Percentiles rank a stretch among this genome's conserved stretches.
Conservation (phyloP, 2,113 vertebrate species). For the Chionodraco myersi region DNA sequence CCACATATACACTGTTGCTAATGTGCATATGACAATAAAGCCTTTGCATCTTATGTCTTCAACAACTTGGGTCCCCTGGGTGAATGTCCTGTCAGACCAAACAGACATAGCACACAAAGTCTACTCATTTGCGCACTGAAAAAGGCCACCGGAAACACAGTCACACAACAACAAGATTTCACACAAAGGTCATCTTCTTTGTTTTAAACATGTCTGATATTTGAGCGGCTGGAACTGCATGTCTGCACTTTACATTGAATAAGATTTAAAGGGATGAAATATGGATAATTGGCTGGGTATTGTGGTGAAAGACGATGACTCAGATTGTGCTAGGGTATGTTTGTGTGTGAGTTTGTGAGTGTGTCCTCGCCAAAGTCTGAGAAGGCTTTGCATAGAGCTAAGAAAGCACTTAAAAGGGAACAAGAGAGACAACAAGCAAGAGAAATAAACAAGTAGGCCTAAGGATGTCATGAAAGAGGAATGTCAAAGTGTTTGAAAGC, state of each 20-base stretch:
- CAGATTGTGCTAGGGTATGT: slow-evolving; percentile 14
- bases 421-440: slow-evolving; percentile 36
- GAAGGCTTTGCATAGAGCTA: slow-evolving; percentile 27
- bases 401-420: slow-evolving; percentile 42
- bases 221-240: not conserved
- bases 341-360: slow-evolving; percentile 15
- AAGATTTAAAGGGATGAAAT: slow-evolving; percentile 57
- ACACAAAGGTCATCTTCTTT: slow-evolving; percentile 46
- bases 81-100: too few relatives aligned
- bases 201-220: slow-evolving; percentile 48
- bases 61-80: too few relatives aligned
- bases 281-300: slow-evolving; percentile 29
- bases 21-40: too few relatives aligned
- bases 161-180: not conserved
- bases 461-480: slow-evolving; percentile 24
- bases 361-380: slow-evolving; percentile 38
- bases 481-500: slow-evolving; percentile 33
- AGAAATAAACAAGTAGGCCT: slow-evolving; percentile 9
- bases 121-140: too few relatives aligned
- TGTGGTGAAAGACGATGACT: slow-evolving; percentile 31
- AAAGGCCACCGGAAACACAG: too few relatives aligned
- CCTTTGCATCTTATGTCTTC: too few relatives aligned
- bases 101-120: too few relatives aligned
- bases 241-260: slow-evolving; percentile 34
- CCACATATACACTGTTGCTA: too few relatives aligned